A percentile compares a stretch with the other conserved stretches of the same genome.
Conservation (phyloP, 2,888 invertebrate species). For the Lasioglossum vierecki region DNA sequence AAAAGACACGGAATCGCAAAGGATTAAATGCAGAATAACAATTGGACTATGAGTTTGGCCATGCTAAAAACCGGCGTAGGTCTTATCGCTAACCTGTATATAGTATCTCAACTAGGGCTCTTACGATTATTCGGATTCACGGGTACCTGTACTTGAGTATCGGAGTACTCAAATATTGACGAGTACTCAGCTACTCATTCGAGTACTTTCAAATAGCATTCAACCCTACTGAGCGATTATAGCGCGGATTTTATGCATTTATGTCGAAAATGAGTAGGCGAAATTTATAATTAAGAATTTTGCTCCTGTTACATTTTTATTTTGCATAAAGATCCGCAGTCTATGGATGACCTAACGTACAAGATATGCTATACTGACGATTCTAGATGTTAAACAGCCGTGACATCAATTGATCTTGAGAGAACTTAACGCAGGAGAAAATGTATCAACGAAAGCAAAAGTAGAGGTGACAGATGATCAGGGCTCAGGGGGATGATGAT, state of each 20-base stretch:
- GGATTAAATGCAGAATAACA: constrained; percentile 40
- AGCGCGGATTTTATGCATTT: too few species aligned
- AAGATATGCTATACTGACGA: not conserved
- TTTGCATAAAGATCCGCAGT: too few species aligned
- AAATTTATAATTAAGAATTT: too few species aligned
- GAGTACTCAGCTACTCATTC: not conserved
- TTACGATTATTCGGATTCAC: not conserved
- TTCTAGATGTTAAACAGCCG: not conserved
- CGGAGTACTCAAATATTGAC: not conserved
- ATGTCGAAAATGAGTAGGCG: too few species aligned
- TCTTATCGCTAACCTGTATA: constrained; percentile 53
- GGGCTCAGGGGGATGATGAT: not conserved
- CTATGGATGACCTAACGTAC: too few species aligned
- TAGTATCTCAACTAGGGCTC: constrained; percentile 13
- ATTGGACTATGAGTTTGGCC: constrained; percentile 56
- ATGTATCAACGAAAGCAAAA: not conserved
- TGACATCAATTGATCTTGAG: not conserved
- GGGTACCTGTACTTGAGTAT: not conserved
- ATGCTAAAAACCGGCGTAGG: constrained; percentile 41
- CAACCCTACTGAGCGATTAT: too few species aligned
- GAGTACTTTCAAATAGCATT: too few species aligned
- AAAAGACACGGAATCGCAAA: constrained; percentile 41
- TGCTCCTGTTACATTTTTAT: too few species aligned
- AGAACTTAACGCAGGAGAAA: not conserved
- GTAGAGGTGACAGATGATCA: not conserved